These are phyloP conservation scores for Zhuqinia jingwanae DNA, from an alignment of 2,888 invertebrate species.

Conservation along the genomic window DNA sequence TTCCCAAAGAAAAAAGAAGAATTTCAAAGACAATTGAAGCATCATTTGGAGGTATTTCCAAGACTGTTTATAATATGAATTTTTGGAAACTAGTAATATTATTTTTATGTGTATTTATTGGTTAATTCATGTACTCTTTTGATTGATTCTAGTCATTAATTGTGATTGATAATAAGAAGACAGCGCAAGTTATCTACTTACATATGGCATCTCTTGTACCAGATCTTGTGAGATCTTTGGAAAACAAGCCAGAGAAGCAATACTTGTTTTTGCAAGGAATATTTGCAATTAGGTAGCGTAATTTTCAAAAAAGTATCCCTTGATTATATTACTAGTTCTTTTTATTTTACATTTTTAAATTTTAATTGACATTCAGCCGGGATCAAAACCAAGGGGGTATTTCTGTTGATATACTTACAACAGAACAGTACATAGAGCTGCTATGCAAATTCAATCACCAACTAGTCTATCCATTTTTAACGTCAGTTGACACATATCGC, in stretches of 20 bases:
- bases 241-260: slow-evolving; percentile 81
- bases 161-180: slow-evolving; percentile 84
- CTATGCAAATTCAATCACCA: slow-evolving; percentile 84
- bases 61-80: slow-evolving; percentile 29
- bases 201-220: slow-evolving; percentile 83
- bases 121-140: background rate
- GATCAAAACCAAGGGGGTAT: slow-evolving; percentile 79
- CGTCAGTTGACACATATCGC: slow-evolving; percentile 84
- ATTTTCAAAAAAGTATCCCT: too few species aligned
- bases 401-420: slow-evolving; percentile 81
- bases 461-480: slow-evolving; percentile 83
- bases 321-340: too few species aligned
- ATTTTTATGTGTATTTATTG: background rate
- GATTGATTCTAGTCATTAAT: slow-evolving; percentile 82
- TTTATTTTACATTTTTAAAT: too few species aligned
- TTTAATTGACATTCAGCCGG: too few species aligned
- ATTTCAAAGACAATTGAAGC: slow-evolving; percentile 77
- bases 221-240: slow-evolving; percentile 82
- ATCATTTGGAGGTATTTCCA: slow-evolving; percentile 77
- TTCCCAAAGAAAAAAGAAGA: slow-evolving; percentile 75
- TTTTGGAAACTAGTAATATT: too few species aligned
- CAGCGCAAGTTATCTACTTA: slow-evolving; percentile 85
- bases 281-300: slow-evolving; percentile 81
- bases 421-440: slow-evolving; percentile 85
- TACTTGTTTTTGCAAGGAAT: slow-evolving; percentile 85